Conservation (phyloP, 2,113 vertebrate genomes). For the Mellivora capensis region DNA sequence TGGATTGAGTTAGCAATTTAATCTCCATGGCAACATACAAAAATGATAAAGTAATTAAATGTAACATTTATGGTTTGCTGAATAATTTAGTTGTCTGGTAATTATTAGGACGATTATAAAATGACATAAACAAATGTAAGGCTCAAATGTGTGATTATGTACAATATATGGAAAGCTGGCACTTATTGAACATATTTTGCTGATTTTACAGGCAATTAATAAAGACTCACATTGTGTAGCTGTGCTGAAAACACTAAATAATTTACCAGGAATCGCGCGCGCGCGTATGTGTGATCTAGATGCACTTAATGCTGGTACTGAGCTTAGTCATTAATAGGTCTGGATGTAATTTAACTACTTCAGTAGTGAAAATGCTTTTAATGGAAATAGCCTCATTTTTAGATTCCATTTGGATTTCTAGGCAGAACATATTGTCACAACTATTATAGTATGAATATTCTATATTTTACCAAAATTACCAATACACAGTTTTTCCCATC, state of each 20-base stretch:
- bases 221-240: slow-evolving; percentile 45
- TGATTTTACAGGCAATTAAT: slow-evolving; percentile 80
- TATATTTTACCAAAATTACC: neutral
- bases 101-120: slow-evolving; percentile 81
- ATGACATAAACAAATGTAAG: slow-evolving; percentile 74
- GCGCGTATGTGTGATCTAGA: neutral
- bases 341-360: slow-evolving; percentile 47
- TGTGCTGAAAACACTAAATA: slow-evolving; percentile 62
- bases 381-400: neutral
- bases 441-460: neutral
- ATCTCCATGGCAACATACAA: slow-evolving; percentile 64
- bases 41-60: slow-evolving; percentile 81
- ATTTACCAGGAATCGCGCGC: neutral
- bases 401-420: slow-evolving; percentile 22
- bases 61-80: slow-evolving; percentile 75
- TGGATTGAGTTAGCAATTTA: slow-evolving; percentile 60
- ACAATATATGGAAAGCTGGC: slow-evolving; percentile 70
- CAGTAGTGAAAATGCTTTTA: neutral
- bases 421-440: neutral
- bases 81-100: slow-evolving; percentile 76
- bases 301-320: neutral
- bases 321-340: slow-evolving; percentile 11
- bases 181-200: slow-evolving; percentile 64
- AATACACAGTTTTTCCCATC: neutral
- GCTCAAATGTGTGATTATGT: slow-evolving; percentile 73